These are phyloP conservation scores for Drosophila pachea DNA, from an alignment of 1,140 invertebrate species.

Conservation along the genomic window DNA sequence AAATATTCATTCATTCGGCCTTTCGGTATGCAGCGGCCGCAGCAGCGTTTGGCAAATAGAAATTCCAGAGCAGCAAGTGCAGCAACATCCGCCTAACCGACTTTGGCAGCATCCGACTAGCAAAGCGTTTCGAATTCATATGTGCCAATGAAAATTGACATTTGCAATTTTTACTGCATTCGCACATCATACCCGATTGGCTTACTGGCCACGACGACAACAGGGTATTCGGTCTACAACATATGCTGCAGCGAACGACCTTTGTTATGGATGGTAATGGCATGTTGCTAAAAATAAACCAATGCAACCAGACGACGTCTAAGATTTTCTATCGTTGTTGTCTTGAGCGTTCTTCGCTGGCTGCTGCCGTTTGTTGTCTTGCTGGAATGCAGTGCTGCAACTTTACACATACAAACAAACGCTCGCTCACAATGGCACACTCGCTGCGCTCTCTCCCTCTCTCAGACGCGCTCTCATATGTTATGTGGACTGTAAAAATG, in stretches of 20 bases:
- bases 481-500: constrained; percentile 51
- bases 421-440: constrained; percentile 2
- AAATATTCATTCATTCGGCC: constrained; percentile 29
- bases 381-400: constrained; percentile 76
- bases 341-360: constrained; percentile 35
- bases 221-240: constrained; percentile 27
- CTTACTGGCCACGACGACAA: not conserved
- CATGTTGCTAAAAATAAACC: constrained; percentile 74
- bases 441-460: constrained; percentile 3
- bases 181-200: not conserved
- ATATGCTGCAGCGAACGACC: constrained; percentile 64
- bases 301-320: constrained; percentile 49
- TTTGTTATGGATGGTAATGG: constrained; percentile 56
- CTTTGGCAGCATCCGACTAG: constrained; percentile 10
- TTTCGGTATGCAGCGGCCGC: constrained; percentile 20
- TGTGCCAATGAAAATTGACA: not conserved
- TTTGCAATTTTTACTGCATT: not conserved
- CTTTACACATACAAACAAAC: constrained; percentile 49
- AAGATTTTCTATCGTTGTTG: constrained; percentile 61
- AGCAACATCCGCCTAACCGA: constrained; percentile 41
- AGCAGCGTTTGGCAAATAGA: constrained; percentile 41
- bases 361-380: constrained; percentile 32
- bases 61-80: constrained; percentile 44
- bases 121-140: too few relatives aligned
- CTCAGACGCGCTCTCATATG: constrained; percentile 23